A percentile compares a stretch with the other conserved stretches of the same genome.
Conservation (phyloP, 1,140 invertebrate species). For the Rhyacophila brunnea region DNA sequence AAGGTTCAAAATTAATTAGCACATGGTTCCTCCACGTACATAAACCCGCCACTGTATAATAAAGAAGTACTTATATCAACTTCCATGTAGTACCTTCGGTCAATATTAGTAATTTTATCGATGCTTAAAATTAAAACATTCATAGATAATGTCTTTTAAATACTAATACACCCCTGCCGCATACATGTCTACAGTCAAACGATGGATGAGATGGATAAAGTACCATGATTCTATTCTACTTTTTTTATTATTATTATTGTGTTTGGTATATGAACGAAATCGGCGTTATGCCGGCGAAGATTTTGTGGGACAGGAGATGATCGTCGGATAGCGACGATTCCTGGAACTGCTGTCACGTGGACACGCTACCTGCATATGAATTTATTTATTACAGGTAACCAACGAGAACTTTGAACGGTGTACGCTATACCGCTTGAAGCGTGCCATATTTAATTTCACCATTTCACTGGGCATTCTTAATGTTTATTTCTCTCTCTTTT, state of each 20-base stretch:
- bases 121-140: no score
- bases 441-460: neutral
- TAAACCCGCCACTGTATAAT: no score
- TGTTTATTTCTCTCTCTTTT: no score
- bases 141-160: no score
- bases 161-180: constrained; percentile 1
- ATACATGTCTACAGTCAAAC: constrained; percentile 7
- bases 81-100: no score
- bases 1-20: no score
- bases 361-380: constrained; percentile 11
- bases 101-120: no score
- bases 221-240: constrained; percentile 7
- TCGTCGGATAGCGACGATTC: constrained; percentile 29
- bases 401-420: neutral
- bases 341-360: constrained; percentile 19
- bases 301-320: constrained; percentile 24
- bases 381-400: neutral
- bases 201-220: constrained; percentile 30
- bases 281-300: constrained; percentile 16
- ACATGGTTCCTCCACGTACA: no score
- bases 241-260: constrained; percentile 1
- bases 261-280: constrained; percentile 14
- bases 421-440: constrained; percentile 5
- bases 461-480: no score
- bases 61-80: no score